These are phyloP conservation scores for Eidolon helvum DNA, from an alignment of 2,113 vertebrate species.

Conservation along the genomic window DNA sequence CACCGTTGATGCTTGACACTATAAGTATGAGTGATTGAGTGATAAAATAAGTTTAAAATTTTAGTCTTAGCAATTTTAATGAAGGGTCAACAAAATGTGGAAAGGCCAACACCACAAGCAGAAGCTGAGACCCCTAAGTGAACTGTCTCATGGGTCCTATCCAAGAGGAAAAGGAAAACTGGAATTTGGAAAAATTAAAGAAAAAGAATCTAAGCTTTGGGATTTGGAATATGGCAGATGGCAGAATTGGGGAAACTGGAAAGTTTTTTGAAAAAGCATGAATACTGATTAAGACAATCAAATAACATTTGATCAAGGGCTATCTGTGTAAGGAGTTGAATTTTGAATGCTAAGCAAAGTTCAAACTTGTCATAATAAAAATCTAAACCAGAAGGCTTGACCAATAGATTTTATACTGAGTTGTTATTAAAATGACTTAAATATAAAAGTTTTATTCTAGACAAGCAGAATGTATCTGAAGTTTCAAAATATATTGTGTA, in stretches of 20 bases:
- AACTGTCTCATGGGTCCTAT: neutral
- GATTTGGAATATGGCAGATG: neutral
- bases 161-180: neutral
- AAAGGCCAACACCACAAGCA: neutral
- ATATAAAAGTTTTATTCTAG: slow-evolving; percentile 43
- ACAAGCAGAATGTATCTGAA: slow-evolving; percentile 1
- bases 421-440: slow-evolving; percentile 63
- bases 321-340: neutral
- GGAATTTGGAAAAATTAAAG: neutral
- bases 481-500: slow-evolving; percentile 35
- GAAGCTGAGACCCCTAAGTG: neutral
- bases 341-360: neutral
- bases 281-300: neutral
- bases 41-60: neutral
- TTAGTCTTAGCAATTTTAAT: neutral
- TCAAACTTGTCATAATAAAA: neutral
- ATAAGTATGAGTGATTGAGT: neutral
- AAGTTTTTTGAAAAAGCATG: neutral
- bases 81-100: neutral
- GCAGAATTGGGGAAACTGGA: neutral
- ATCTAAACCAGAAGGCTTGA: neutral
- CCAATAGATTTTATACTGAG: slow-evolving; percentile 52
- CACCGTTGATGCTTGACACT: neutral
- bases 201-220: neutral
- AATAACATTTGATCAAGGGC: neutral